phyloP scores from a whole-genome alignment of 2,113 vertebrate genomes.

The Pholis gunnellus region DNA sequence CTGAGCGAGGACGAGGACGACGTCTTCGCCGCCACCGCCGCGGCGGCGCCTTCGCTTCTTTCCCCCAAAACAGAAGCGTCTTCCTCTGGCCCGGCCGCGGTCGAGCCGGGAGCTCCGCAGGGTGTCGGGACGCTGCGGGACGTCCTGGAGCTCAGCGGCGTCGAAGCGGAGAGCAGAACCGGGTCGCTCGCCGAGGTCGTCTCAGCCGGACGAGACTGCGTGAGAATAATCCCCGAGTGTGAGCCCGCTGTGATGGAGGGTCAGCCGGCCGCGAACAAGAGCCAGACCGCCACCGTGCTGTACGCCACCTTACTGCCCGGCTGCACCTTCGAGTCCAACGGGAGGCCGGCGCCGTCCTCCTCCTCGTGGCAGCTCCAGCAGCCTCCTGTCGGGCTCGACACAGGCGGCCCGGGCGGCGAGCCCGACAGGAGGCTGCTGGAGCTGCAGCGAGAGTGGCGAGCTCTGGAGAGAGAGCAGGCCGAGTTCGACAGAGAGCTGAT shows the following conservation, averaged over 20 bases:
- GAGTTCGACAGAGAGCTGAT: slow-evolving; percentile 66
- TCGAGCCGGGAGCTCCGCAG: background rate
- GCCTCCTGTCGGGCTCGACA: too few relatives aligned
- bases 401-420: background rate
- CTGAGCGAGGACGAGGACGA: slow-evolving; percentile 24
- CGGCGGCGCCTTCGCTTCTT: background rate
- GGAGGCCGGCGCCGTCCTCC: background rate
- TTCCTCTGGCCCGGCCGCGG: background rate
- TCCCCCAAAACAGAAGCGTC: background rate
- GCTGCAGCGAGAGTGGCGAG: slow-evolving; percentile 44
- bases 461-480: slow-evolving; percentile 63
- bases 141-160: background rate
- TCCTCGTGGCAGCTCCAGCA: background rate
- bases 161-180: background rate
- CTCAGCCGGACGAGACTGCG: fast-evolving
- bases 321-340: background rate
- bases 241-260: background rate
- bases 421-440: slow-evolving; percentile 31
- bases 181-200: background rate
- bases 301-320: slow-evolving; percentile 13
- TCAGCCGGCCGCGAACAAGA: background rate
- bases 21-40: background rate
- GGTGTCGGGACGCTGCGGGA: background rate
- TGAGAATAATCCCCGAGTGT: background rate
- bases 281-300: background rate